phyloP scores from a whole-genome alignment of 2,113 vertebrate species.

The Petrocephalus zakoni region DNA sequence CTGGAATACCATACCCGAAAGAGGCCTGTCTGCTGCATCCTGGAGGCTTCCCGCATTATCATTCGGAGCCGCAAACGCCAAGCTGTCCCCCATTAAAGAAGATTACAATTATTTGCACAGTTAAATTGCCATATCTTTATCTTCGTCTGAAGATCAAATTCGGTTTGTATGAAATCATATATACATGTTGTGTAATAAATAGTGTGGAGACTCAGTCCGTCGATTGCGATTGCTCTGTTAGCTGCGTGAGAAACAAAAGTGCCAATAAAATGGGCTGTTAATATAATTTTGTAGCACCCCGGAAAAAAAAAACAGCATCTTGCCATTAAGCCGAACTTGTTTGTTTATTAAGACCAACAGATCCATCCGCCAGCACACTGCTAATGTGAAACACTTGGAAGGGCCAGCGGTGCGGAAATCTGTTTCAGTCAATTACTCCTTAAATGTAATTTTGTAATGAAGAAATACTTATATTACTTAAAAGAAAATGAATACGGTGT shows the following conservation, averaged over 20 bases:
- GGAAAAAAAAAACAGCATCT: not conserved
- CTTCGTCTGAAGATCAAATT: not conserved
- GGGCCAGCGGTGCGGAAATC: not conserved
- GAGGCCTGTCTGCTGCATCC: not conserved
- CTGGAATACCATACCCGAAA: constrained; percentile 23
- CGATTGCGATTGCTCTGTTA: not conserved
- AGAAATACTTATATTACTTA: constrained; percentile 43
- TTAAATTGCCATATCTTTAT: not conserved
- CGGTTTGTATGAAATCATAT: not conserved
- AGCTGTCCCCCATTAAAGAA: not conserved
- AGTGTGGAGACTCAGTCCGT: not conserved
- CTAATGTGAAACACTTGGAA: not conserved
- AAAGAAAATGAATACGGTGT: constrained; percentile 17
- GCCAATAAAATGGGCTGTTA: not conserved
- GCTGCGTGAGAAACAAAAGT: not conserved
- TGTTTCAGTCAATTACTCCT: not conserved
- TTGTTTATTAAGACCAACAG: constrained; percentile 7
- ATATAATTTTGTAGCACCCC: not conserved
- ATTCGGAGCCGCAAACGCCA: not conserved
- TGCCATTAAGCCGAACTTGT: not conserved
- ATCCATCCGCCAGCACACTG: not conserved
- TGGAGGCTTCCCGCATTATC: not conserved
- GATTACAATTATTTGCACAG: not conserved
- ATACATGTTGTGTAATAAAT: not conserved
- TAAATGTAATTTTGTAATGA: constrained; percentile 7